phyloP scores from a whole-genome alignment of 2,797 vertebrate species.

The Epinephelus coioides region DNA sequence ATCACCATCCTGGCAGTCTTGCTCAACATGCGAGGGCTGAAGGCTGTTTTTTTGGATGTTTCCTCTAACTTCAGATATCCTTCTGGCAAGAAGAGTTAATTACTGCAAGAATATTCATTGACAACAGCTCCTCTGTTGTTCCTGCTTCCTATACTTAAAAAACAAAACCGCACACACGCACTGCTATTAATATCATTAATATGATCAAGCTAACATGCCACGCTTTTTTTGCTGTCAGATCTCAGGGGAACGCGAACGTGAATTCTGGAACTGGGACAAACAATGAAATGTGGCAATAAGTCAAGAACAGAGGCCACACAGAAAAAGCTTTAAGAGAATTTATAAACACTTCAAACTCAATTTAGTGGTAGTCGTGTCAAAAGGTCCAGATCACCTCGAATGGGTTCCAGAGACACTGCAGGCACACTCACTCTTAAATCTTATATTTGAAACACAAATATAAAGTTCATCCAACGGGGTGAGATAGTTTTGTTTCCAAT shows the following conservation, averaged over 20 bases:
- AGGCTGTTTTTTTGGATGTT: conserved; percentile 64
- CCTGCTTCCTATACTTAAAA: conserved; percentile 35
- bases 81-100: conserved; percentile 67
- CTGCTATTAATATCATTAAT: conserved; percentile 72
- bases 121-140: conserved; percentile 48
- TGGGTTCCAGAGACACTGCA: conserved; percentile 72
- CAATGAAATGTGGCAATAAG: conserved; percentile 67
- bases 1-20: conserved; percentile 72
- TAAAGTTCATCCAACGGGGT: conserved; percentile 4
- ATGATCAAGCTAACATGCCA: conserved; percentile 54
- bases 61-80: conserved; percentile 62
- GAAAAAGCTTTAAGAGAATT: conserved; percentile 74
- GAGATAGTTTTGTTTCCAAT: conserved; percentile 19
- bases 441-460: conserved; percentile 35
- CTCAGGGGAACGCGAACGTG: conserved; percentile 18
- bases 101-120: conserved; percentile 72
- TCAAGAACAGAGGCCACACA: conserved; percentile 63
- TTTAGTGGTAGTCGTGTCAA: conserved; percentile 68
- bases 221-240: conserved; percentile 36
- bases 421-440: conserved; percentile 28
- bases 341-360: conserved; percentile 79
- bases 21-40: conserved; percentile 62
- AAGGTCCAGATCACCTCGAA: conserved; percentile 79
- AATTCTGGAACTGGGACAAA: conserved; percentile 58
- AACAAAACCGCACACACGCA: not conserved